Conservation (phyloP, 2,113 vertebrate species). For the Mirounga angustirostris region DNA sequence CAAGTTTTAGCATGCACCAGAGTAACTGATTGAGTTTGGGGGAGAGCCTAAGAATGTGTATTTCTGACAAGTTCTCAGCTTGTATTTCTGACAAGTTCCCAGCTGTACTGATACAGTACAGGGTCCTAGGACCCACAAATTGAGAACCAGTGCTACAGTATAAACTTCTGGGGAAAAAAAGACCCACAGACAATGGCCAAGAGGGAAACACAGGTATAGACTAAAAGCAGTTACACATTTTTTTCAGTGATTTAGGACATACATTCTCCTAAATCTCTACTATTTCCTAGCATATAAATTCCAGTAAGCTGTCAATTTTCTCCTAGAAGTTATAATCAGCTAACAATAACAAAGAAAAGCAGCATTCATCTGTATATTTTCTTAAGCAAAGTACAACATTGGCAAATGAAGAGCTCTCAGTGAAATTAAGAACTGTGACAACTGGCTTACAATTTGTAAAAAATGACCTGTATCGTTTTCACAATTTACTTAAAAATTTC, state of each 20-base stretch:
- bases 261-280: not conserved
- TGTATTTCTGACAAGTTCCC: not conserved
- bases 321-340: not conserved
- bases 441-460: conserved; percentile 10
- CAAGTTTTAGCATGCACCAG: not conserved
- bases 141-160: not conserved
- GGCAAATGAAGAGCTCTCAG: not conserved
- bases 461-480: not conserved
- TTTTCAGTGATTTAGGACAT: not conserved
- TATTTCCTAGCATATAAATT: conserved; percentile 29
- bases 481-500: conserved; percentile 39
- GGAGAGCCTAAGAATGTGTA: not conserved
- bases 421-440: not conserved
- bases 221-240: not conserved
- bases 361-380: conserved; percentile 32
- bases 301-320: not conserved
- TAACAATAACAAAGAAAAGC: not conserved
- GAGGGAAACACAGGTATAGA: not conserved
- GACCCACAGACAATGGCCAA: not conserved
- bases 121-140: not conserved
- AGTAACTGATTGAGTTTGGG: not conserved
- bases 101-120: not conserved
- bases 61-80: not conserved
- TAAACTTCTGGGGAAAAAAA: not conserved
- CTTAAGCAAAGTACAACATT: not conserved